A percentile compares a stretch with the other conserved stretches of the same genome.
Evolutionary conservation across 37 sponge, comb jelly and placozoan species (phyloP).

Genomic region (Oopsacas minuta): DNA sequence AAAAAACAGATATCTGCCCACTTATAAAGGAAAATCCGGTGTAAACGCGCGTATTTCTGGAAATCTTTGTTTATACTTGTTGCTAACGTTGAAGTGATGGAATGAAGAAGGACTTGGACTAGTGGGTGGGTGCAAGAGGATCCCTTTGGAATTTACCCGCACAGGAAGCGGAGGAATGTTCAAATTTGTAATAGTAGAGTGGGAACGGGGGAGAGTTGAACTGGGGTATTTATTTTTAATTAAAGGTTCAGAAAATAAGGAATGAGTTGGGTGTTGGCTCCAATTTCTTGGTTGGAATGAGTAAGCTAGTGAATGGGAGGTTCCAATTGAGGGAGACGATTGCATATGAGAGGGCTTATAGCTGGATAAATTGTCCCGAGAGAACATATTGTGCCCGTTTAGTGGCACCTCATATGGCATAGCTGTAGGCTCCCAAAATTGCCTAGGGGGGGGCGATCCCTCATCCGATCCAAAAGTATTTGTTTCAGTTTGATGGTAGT

Average conservation of each 20-base stretch:
- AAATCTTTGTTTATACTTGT: background rate
- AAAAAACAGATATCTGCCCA: no score
- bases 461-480: background rate
- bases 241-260: background rate
- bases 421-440: conserved; percentile 11
- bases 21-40: background rate
- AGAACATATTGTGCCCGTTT: background rate
- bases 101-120: background rate
- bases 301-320: background rate
- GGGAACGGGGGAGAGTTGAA: background rate
- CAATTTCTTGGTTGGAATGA: background rate
- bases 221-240: background rate
- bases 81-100: background rate
- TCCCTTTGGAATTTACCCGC: background rate
- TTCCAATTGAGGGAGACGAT: background rate
- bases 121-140: background rate
- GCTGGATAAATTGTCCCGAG: background rate
- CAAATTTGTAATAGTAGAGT: background rate
- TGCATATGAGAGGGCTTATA: background rate
- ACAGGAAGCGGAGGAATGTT: background rate
- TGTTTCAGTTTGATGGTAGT: background rate
- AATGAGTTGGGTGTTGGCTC: background rate
- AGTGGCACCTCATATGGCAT: background rate
- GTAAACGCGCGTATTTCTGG: background rate
- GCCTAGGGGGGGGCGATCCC: background rate